Evolutionary conservation across 2,888 invertebrate genomes (phyloP), one percentile per base, ranked within the genome.

Genomic region (Lamellibrachia satsuma): DNA sequence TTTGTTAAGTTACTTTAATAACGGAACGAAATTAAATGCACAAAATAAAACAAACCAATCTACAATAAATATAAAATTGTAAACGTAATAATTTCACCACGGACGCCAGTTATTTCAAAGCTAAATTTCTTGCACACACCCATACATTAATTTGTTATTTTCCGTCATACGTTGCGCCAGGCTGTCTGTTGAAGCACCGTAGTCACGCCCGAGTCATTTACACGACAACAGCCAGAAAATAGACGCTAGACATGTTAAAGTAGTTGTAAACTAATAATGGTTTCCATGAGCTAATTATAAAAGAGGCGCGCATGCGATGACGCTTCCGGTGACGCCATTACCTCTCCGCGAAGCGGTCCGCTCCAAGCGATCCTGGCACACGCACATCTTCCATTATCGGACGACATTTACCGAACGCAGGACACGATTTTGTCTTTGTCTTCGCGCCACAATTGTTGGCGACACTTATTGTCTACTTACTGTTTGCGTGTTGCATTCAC

Each of bases 391-490:
- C 75, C 75, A 75, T 75, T 75, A 75, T 22, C 75, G 75, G 75
- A n/a, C 75, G 75, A 22, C 75, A 22, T 75, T 75, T 75, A 75
- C 75, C 15, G 75, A 75, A 22, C 75, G 75, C 75, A 75, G 75
- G 75, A n/a, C 75, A 75, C 75, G 75, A 15, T 75, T 75, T 75
- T 75, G 75, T 75, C 75, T 75, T 75, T 75, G 75, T 75, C 75
- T 75, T 75, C 75, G 22, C 22, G 22, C 22, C 2, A 75, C 75
- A 75, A 75, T 75, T 22, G 75, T 6, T 15, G 15, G 75, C 15
- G 4, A 22, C 75, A 75, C 75, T 75, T 75, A 75, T 75, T 75
- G 75, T 75, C 22, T 75, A 75, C 75, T 75, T 75, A 75, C 75
- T 22, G 22, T 75, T 75, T 75, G 75, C 75, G 22, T 75, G 75